phyloP scores from a whole-genome alignment of 1,140 invertebrate species.

The Platorchestia sp. region DNA sequence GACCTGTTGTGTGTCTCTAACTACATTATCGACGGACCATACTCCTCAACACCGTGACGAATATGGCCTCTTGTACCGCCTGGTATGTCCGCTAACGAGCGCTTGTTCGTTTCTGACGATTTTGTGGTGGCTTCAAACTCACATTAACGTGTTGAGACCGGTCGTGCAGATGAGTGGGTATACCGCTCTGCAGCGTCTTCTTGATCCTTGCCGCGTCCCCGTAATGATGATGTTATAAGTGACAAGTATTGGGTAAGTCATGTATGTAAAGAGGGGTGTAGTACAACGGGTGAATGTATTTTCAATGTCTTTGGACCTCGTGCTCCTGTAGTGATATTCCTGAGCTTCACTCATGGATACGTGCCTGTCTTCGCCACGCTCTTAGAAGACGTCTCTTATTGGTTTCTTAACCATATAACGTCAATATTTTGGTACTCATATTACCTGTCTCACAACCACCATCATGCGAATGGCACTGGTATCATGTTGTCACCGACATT shows the following conservation, averaged over 20 bases:
- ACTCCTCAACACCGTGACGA: background rate
- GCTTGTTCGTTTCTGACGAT: background rate
- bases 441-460: background rate
- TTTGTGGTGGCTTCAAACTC: background rate
- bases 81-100: background rate
- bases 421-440: too few species aligned
- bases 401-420: too few species aligned
- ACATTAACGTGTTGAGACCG: background rate
- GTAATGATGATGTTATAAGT: background rate
- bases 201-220: background rate
- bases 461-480: too few species aligned
- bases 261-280: too few species aligned
- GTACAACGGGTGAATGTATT: background rate
- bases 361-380: too few species aligned
- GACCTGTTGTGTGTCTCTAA: conserved; percentile 29
- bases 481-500: too few species aligned
- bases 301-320: background rate
- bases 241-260: background rate
- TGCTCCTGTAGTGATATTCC: too few species aligned
- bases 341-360: too few species aligned
- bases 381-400: too few species aligned
- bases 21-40: background rate
- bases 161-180: background rate
- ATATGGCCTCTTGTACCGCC: background rate
- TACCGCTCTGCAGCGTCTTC: background rate